Evolutionary conservation across 2,888 invertebrate species (phyloP).

Genomic region (Malacosoma neustria): DNA sequence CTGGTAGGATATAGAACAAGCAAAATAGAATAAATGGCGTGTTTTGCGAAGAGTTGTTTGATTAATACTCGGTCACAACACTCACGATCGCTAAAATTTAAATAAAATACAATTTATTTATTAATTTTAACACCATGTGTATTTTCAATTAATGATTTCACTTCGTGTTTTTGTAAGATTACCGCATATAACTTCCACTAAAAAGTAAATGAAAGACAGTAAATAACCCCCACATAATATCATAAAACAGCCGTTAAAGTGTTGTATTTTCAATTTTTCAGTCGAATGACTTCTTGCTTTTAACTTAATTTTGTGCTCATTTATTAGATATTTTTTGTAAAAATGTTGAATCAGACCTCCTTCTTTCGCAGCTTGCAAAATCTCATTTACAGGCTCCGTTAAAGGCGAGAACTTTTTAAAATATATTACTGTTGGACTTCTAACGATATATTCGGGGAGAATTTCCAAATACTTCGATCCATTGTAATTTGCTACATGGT

Average conservation of each 20-base stretch:
- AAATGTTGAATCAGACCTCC: slow-evolving; percentile 29
- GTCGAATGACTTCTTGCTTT: slow-evolving; percentile 5
- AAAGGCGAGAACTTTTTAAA: slow-evolving; percentile 35
- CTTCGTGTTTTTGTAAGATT: too few species aligned
- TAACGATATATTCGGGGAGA: slow-evolving; percentile 38
- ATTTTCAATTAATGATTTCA: too few species aligned
- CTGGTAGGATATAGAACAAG: too few species aligned
- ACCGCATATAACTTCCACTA: slow-evolving; percentile 26
- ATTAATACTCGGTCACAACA: too few species aligned
- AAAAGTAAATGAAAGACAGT: slow-evolving; percentile 29
- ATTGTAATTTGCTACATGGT: slow-evolving; percentile 26
- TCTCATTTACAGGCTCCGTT: slow-evolving; percentile 20
- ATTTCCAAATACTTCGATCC: slow-evolving; percentile 31
- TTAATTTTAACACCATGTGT: too few species aligned
- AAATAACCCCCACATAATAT: slow-evolving; percentile 30
- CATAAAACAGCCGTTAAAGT: slow-evolving; percentile 28
- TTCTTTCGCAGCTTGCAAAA: slow-evolving; percentile 30
- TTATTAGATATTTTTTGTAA: slow-evolving; percentile 20
- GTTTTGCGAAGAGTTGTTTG: too few species aligned
- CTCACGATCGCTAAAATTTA: too few species aligned
- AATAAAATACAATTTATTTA: too few species aligned
- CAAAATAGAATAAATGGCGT: too few species aligned
- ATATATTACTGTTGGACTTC: slow-evolving; percentile 40
- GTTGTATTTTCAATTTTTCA: slow-evolving; percentile 20
- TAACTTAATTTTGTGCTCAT: slow-evolving; percentile 16